Evolutionary conservation across 2,888 invertebrate genomes (phyloP), one percentile per base, ranked within the genome.

Genomic region (Rhaphigaster nebulosa): DNA sequence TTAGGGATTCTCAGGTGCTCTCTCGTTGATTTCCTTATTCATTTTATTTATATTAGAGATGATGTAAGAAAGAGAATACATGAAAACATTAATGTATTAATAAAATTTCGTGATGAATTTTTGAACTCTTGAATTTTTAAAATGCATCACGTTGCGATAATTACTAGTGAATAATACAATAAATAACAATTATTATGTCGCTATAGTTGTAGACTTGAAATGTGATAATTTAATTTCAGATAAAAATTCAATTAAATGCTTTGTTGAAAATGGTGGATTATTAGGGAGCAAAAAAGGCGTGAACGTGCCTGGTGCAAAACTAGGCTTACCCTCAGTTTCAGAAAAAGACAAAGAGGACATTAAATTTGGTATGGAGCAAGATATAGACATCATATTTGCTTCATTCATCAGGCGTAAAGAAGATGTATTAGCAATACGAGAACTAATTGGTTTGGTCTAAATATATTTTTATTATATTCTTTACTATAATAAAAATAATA

Each of bases 251-350:
- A 93, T 99, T 89, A 94, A 95, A 23, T 99, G 99, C 93, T 95
- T 95, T 89, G 97, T 99, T 93, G 99, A 99, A 94, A 99, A 99
- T 94, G 99, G 99, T 92, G 99, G 99, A 90, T 95, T 95, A 93
- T 95, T 99, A 90, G 99, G 99, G 1, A 98, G 98, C 90, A 96
- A 98, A 93, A 99, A 99, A 94, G 99, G 99, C 91, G 98, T 99
- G 54, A 99, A 99, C 94, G 95, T 99, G 65, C 99, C 99, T 0
- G 99, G 99, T 8, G 96, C 98, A 0, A 96, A 97, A 0, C 99
- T 99, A 0, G 99, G 99, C 94, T 94, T 99, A 92, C 99, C 99
- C 0, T 98, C 99, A 10, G 98, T 99, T 0, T 99, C 99, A 0
- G 98, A 98, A 93, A 99, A 99, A 94, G 99, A 99, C 94, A 98